phyloP scores from a whole-genome alignment of 2,888 invertebrate species.

The Sminthurides aquaticus region DNA sequence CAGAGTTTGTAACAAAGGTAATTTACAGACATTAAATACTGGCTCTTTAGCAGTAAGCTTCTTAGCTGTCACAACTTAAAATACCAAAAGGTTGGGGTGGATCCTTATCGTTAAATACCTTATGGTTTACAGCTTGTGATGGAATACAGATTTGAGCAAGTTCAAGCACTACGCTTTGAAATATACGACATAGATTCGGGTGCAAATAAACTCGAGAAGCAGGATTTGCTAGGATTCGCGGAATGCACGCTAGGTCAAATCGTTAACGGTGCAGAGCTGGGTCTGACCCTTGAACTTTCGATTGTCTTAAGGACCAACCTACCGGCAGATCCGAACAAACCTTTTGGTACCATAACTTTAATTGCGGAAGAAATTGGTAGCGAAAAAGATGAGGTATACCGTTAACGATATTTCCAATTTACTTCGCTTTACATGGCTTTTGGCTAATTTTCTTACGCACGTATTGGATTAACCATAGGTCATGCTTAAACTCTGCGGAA shows the following conservation, averaged over 20 bases:
- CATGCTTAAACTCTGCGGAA: slow-evolving; percentile 12
- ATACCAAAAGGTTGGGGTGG: too few species aligned
- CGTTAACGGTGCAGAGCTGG: slow-evolving; percentile 33
- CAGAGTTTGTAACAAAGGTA: slow-evolving; percentile 52
- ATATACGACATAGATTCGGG: slow-evolving; percentile 48
- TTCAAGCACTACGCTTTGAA: slow-evolving; percentile 53
- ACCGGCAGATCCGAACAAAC: slow-evolving; percentile 11
- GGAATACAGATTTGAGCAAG: slow-evolving; percentile 54
- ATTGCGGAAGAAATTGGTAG: slow-evolving; percentile 40
- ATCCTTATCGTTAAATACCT: too few species aligned
- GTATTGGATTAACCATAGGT: too few species aligned
- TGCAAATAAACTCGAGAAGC: slow-evolving; percentile 44
- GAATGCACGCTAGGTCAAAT: slow-evolving; percentile 45
- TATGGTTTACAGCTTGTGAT: slow-evolving; percentile 16
- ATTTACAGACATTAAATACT: too few species aligned
- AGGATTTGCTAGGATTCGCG: slow-evolving; percentile 52
- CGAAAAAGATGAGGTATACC: slow-evolving; percentile 38
- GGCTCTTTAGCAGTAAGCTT: too few species aligned
- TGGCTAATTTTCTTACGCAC: too few species aligned
- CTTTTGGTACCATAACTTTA: slow-evolving; percentile 36
- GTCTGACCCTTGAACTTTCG: slow-evolving; percentile 28
- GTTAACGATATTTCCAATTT: too few species aligned
- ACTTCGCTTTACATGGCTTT: too few species aligned
- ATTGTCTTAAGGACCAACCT: slow-evolving; percentile 13
- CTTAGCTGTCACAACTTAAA: too few species aligned